A percentile compares a stretch with the other conserved stretches of the same genome.
Conservation (phyloP, 2,888 invertebrate species). For the Lepidochitona cinerea region DNA sequence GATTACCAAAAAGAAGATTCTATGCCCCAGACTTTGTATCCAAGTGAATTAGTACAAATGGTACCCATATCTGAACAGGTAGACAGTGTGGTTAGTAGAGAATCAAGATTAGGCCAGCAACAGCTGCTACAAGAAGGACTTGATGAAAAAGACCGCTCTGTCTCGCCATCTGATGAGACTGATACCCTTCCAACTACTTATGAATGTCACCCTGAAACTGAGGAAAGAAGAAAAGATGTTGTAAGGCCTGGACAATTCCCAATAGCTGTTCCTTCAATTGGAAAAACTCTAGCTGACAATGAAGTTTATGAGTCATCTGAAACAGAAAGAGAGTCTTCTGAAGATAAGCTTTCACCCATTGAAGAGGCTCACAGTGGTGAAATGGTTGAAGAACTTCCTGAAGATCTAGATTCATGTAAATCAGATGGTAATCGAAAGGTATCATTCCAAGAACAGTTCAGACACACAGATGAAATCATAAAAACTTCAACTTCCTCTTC, state of each 20-base stretch:
- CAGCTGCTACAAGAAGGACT: constrained; percentile 55
- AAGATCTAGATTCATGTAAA: constrained; percentile 36
- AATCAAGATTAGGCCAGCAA: constrained; percentile 57
- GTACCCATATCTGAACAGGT: too few species aligned
- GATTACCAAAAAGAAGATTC: constrained; percentile 12
- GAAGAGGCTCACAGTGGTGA: constrained; percentile 52
- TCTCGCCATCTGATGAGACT: constrained; percentile 63
- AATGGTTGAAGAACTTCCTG: constrained; percentile 41
- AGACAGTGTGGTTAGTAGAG: constrained; percentile 51
- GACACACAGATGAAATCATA: constrained; percentile 53
- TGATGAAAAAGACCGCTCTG: constrained; percentile 58
- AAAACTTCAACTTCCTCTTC: constrained; percentile 77
- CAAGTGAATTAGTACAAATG: constrained; percentile 10
- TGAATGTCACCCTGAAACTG: constrained; percentile 47
- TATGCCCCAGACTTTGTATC: constrained; percentile 19
- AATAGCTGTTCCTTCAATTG: constrained; percentile 48
- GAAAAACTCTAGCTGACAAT: constrained; percentile 53
- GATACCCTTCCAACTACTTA: constrained; percentile 55
- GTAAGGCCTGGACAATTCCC: constrained; percentile 41
- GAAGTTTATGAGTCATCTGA: constrained; percentile 61
- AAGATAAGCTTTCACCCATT: constrained; percentile 60
- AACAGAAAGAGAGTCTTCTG: constrained; percentile 60
- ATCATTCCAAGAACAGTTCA: constrained; percentile 51
- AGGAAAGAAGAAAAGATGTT: not conserved
- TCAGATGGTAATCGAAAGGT: constrained; percentile 47